Conservation (phyloP, 2,888 invertebrate genomes). For the Sarcophaga rosellei region DNA sequence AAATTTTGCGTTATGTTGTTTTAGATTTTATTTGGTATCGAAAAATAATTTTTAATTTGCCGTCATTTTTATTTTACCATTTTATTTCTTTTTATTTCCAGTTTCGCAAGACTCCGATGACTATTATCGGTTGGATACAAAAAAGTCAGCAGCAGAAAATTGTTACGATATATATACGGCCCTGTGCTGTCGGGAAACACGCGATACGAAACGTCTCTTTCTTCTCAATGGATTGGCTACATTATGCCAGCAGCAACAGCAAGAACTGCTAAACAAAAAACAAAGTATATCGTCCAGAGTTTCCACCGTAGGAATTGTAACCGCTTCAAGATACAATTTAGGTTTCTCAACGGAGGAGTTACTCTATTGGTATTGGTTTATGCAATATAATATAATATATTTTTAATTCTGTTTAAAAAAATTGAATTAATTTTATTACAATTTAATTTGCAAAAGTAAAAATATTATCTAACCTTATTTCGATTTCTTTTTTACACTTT, state of each 20-base stretch:
- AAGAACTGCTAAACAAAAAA: slow-evolving; percentile 58
- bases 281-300: slow-evolving; percentile 48
- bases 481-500: no score
- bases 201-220: slow-evolving; percentile 90
- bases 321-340: slow-evolving; percentile 79
- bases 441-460: no score
- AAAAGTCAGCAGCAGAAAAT: slow-evolving; percentile 85
- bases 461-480: no score
- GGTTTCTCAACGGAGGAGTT: slow-evolving; percentile 91
- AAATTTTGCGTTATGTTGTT: not conserved
- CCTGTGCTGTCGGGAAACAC: slow-evolving; percentile 83
- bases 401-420: not conserved
- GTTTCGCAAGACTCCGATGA: slow-evolving; percentile 83
- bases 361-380: slow-evolving; percentile 87
- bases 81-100: slow-evolving; percentile 61
- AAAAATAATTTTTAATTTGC: not conserved
- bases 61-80: no score
- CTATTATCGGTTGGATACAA: slow-evolving; percentile 84
- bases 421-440: not conserved
- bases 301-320: slow-evolving; percentile 13
- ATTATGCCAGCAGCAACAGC: slow-evolving; percentile 81
- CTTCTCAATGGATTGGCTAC: slow-evolving; percentile 95
- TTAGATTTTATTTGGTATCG: no score
- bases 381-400: not conserved
- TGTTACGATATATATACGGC: slow-evolving; percentile 85